Base-by-base conservation (phyloP, 2,113 vertebrate species). In the Triplophysa siluroides region DNA sequence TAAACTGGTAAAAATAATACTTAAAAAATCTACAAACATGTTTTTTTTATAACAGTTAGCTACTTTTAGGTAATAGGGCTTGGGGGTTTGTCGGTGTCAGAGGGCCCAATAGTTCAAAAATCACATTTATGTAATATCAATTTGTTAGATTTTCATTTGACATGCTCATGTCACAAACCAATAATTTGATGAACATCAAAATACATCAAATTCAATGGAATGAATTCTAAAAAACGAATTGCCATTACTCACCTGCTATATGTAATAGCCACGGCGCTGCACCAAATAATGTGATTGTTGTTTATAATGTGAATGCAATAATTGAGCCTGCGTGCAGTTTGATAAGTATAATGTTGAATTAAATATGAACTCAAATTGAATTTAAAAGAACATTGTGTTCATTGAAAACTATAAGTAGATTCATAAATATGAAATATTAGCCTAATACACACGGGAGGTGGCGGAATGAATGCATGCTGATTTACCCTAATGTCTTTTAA, bases 401-500 rank as follows among this genome's bases (percentile, higher is more conserved):
- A 61, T 73, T 60, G 8, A 33, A 24, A 43, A 61, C 54, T 23
- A 23, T 12, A 61, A 5, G 54, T 33, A 60, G 26, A 56, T 72
- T 72, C 5, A 54, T 72, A 74, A 21, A 74, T 61, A 61, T 21
- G 38, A 56, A 73, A 60, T 41, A 14, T 26, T 47, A 45, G 19
- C 7, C n/a, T 12, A 74, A 62, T 24, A 16, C 38, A 47, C 72
- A 61, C 38, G 58, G 62, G 62, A 76, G 62, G n/a, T 76, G 24
- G 24, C 61, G 50, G 24, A 61, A 54, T 33, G 62, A 38, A 58
- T 21, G 62, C 62, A 29, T 73, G 66, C 43, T 61, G 67, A 72
- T 76, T 75, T 69, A 60, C 69, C 47, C 63, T 26, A 78, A 78
- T 73, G 63, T 72, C 38, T 83, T 80, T 71, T 65, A 80, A 67